Evolutionary conservation across 2,113 vertebrate genomes (phyloP).

Genomic region (Aldabrachelys gigantea): DNA sequence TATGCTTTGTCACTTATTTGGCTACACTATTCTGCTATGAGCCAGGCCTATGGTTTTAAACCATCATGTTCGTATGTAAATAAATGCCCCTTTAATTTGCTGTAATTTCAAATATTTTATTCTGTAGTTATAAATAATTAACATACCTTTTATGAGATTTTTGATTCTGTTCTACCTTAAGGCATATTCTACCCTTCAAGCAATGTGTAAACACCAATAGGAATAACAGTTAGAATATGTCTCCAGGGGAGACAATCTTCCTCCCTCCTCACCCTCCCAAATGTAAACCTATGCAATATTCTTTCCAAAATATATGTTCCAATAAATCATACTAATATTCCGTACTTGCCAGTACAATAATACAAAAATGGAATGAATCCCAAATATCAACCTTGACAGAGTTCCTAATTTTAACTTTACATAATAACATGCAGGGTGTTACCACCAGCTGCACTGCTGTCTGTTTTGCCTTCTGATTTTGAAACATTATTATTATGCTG

Average conservation of each 20-base stretch:
- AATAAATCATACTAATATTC: conserved; percentile 78
- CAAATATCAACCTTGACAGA: conserved; percentile 69
- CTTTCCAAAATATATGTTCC: conserved; percentile 73
- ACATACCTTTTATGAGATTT: conserved; percentile 72
- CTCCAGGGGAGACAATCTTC: conserved; percentile 70
- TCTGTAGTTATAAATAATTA: conserved; percentile 71
- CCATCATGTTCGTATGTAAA: conserved; percentile 65
- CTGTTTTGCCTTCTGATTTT: conserved; percentile 27
- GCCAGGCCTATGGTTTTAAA: conserved; percentile 52
- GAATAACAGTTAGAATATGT: conserved; percentile 73
- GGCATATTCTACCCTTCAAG: conserved; percentile 55
- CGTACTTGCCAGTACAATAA: conserved; percentile 71
- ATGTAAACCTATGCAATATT: conserved; percentile 74
- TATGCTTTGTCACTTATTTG: conserved; percentile 36
- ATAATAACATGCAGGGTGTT: conserved; percentile 16
- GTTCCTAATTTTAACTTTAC: conserved; percentile 63
- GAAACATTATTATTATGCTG: neutral
- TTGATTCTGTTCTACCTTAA: conserved; percentile 61
- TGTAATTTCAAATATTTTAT: conserved; percentile 71
- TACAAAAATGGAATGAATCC: conserved; percentile 63
- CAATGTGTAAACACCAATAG: conserved; percentile 66
- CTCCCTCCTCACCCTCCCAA: conserved; percentile 68
- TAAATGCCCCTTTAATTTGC: conserved; percentile 71
- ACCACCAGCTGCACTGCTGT: conserved; percentile 8
- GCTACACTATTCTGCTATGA: conserved; percentile 14